Conservation (phyloP, 2,113 vertebrate genomes). For the Catagonus wagneri region DNA sequence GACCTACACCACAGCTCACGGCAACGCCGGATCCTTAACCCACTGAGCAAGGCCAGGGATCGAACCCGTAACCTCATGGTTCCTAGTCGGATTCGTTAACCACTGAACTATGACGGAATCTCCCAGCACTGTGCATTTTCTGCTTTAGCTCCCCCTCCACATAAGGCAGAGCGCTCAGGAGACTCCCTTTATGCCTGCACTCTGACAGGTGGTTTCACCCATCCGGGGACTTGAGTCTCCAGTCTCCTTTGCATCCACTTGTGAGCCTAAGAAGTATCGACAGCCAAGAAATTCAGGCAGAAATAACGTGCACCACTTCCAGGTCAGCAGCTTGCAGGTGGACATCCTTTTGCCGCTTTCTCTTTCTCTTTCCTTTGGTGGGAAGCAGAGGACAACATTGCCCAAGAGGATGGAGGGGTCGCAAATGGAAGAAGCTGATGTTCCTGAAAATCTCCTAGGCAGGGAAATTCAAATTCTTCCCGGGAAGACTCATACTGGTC, state of each 20-base stretch:
- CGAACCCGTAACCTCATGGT: too few relatives aligned
- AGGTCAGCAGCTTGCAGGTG: background rate
- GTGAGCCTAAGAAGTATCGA: background rate
- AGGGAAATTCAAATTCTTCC: background rate
- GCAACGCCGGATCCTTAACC: too few relatives aligned
- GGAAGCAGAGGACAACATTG: background rate
- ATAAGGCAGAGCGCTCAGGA: background rate
- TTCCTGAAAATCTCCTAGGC: background rate
- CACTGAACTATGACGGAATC: too few relatives aligned
- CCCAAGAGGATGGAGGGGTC: background rate
- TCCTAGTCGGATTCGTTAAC: too few relatives aligned
- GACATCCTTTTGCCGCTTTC: rapidly evolving
- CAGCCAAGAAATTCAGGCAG: background rate
- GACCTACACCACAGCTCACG: too few relatives aligned
- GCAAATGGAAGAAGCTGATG: rapidly evolving
- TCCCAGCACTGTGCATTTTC: rapidly evolving
- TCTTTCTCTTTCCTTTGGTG: background rate
- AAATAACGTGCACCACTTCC: rapidly evolving
- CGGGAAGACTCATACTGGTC: background rate
- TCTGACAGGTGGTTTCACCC: background rate
- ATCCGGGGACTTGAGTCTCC: too few relatives aligned
- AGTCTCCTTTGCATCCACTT: background rate
- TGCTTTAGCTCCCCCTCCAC: background rate
- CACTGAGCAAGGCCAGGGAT: too few relatives aligned
- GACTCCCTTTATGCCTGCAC: background rate